Base-by-base conservation (phyloP, 2,888 invertebrate genomes). In the Lycophotia porphyrea region DNA sequence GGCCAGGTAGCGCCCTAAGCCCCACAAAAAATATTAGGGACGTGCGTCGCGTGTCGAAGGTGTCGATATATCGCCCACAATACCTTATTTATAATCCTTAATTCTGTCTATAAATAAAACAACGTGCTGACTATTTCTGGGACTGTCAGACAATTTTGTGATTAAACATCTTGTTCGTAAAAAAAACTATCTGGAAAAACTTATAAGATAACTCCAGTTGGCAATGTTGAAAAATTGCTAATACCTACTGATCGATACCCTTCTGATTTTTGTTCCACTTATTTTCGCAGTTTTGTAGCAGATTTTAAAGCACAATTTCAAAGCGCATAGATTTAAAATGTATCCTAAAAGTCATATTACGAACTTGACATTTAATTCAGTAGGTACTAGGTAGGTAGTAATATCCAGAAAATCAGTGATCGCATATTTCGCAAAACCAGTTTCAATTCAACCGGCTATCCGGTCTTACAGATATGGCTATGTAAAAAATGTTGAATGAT, bases 1-100 rank as follows among this genome's bases (percentile, higher is more conserved):
- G 27, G 83, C 92, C 95, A 95, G 95, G 95, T 95, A 95, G 95
- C 93, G 91, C 90, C 91, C 87, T 86, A 80, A 76, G 71, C 61
- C 75, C 73, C 80, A 91, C 90, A 91, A 91, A 93, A 90, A 85
- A 84, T 52, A 55, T 67, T 89, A 90, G 90, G 82, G 92, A 72
- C 82, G 91, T 55, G 73, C 74, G 7, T 52, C 49, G 42, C 47
- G 67, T 75, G 80, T 58, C 31, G 27, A 63, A 71, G 44, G 61
- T 84, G 81, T 87, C 81, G 83, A 79, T 58, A 61, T 68, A 27
- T 69, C 49, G 65, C 21, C 36, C 21, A 58, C 42, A 27, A 60
- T 44, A 55, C 18, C n/a, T 49, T 39, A 47, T 58, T 47, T 71
- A 47, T 68, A 67, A 36, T 47, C 24, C 36, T 47, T 61, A 34